A percentile compares a stretch with the other conserved stretches of the same genome.
Evolutionary conservation across 2,113 vertebrate genomes (phyloP).

Genomic region (Scortum barcoo): DNA sequence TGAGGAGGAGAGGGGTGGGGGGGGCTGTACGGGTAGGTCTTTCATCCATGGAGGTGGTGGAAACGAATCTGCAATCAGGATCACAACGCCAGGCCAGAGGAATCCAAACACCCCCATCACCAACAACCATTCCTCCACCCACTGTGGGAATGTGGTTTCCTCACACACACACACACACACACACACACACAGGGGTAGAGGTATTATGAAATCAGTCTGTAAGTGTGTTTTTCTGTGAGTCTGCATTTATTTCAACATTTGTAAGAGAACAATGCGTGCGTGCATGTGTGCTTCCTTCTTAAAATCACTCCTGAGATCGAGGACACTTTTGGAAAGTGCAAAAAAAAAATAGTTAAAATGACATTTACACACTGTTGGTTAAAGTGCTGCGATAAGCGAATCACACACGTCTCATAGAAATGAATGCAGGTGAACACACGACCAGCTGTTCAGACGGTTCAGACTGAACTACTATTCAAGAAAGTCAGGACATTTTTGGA

Average conservation of each 20-base stretch:
- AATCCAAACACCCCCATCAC: constrained; percentile 48
- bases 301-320: background rate
- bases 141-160: constrained; percentile 79
- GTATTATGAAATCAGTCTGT: constrained; percentile 44
- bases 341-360: too few relatives aligned
- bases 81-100: constrained; percentile 43
- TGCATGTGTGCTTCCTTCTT: background rate
- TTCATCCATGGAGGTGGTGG: constrained; percentile 65
- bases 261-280: background rate
- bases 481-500: background rate
- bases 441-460: too few relatives aligned
- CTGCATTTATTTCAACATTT: constrained; percentile 15
- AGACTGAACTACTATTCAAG: too few relatives aligned
- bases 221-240: constrained; percentile 27
- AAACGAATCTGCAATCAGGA: constrained; percentile 51
- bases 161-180: constrained; percentile 23
- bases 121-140: constrained; percentile 35
- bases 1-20: background rate
- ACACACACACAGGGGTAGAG: background rate
- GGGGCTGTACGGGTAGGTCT: constrained; percentile 17
- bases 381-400: too few relatives aligned
- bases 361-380: too few relatives aligned
- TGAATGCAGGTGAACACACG: too few relatives aligned
- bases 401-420: too few relatives aligned
- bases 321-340: background rate